Percentiles rank a stretch among this genome's conserved stretches.
phyloP scores from a whole-genome alignment of 2,888 invertebrate species.

The Standfussiana lucernea region DNA sequence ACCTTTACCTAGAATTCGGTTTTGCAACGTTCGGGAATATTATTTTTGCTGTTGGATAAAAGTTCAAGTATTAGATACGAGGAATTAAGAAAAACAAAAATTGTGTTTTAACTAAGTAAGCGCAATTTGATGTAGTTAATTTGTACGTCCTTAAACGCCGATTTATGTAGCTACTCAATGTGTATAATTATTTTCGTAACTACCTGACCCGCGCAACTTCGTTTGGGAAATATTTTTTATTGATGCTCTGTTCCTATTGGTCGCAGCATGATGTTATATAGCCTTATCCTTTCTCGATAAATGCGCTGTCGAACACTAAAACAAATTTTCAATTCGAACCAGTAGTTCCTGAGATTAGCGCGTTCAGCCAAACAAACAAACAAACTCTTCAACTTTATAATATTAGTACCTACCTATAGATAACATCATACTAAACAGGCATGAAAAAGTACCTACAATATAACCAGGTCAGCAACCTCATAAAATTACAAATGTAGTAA shows the following conservation, averaged over 20 bases:
- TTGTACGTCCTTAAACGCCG: not conserved
- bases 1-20: constrained; percentile 51
- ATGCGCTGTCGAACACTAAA: no score
- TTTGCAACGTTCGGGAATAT: constrained; percentile 50
- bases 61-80: not conserved
- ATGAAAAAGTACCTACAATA: constrained; percentile 5
- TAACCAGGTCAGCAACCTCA: constrained; percentile 41
- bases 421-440: constrained; percentile 10
- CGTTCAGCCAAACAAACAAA: no score
- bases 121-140: constrained; percentile 13
- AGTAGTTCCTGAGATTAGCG: no score
- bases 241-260: no score
- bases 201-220: no score
- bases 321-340: no score
- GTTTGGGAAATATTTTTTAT: no score
- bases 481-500: constrained; percentile 50
- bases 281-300: no score
- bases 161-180: not conserved
- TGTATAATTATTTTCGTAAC: not conserved
- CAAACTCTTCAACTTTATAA: no score
- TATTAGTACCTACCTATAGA: no score
- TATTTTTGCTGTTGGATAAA: constrained; percentile 13
- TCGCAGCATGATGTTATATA: no score
- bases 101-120: constrained; percentile 21
- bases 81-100: constrained; percentile 1